A percentile compares a stretch with the other conserved stretches of the same genome.
These are phyloP conservation scores for Maniola jurtina DNA, from an alignment of 1,140 invertebrate genomes.

Conservation along the genomic window DNA sequence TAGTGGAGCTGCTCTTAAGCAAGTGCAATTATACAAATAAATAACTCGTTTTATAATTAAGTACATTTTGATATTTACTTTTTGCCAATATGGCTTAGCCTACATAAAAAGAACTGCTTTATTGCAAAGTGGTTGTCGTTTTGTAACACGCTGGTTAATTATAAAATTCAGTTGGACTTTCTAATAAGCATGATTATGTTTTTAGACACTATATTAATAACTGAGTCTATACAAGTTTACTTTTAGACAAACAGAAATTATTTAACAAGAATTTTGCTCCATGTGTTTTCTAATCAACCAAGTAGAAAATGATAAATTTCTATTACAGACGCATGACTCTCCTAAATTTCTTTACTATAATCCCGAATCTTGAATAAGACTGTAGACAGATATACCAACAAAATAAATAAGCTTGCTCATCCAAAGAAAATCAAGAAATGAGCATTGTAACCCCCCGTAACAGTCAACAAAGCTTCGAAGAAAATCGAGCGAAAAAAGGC, in stretches of 20 bases:
- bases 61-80: background rate
- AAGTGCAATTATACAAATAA: background rate
- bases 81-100: background rate
- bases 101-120: background rate
- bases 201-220: too few relatives aligned
- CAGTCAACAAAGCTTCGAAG: constrained; percentile 78
- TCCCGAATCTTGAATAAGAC: too few relatives aligned
- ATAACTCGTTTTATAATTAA: background rate
- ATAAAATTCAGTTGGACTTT: background rate
- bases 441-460: constrained; percentile 71
- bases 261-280: too few relatives aligned
- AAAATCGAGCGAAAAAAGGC: constrained; percentile 79
- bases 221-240: too few relatives aligned
- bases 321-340: too few relatives aligned
- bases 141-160: background rate
- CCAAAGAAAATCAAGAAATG: constrained; percentile 76
- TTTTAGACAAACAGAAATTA: too few relatives aligned
- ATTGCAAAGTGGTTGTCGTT: background rate
- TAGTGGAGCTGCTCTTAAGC: background rate
- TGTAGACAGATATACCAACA: constrained; percentile 25
- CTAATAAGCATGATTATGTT: background rate
- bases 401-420: constrained; percentile 72
- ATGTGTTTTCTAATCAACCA: too few relatives aligned
- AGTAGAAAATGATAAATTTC: too few relatives aligned
- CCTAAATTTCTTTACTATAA: too few relatives aligned